Percentiles rank a stretch among this genome's conserved stretches.
These are phyloP conservation scores for Brienomyrus brachyistius DNA, from an alignment of 2,113 vertebrate genomes.

Conservation along the genomic window DNA sequence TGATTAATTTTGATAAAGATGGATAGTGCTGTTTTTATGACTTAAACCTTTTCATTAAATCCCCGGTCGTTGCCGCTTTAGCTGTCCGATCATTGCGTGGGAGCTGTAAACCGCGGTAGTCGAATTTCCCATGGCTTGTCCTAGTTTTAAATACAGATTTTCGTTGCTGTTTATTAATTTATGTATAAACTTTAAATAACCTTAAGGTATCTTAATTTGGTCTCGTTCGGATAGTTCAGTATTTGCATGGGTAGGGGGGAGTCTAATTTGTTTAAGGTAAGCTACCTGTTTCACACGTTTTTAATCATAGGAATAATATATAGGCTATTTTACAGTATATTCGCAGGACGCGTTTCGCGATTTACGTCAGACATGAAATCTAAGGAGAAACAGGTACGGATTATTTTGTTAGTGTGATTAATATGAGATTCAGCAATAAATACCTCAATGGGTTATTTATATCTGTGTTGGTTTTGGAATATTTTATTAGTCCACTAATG, in stretches of 20 bases:
- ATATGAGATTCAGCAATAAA: neutral
- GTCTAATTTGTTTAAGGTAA: neutral
- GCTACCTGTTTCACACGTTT: neutral
- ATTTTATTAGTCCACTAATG: neutral
- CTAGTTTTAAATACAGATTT: slow-evolving; percentile 3
- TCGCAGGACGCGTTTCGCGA: neutral
- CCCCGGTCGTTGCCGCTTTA: slow-evolving; percentile 28
- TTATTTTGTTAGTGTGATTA: neutral
- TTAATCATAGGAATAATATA: neutral
- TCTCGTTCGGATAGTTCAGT: neutral
- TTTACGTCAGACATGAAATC: neutral
- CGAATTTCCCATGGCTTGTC: slow-evolving; percentile 15
- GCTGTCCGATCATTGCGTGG: slow-evolving; percentile 36
- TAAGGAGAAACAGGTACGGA: neutral
- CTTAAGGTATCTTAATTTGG: neutral
- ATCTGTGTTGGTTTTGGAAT: neutral
- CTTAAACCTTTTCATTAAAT: slow-evolving; percentile 22
- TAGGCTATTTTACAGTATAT: neutral
- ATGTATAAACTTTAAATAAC: neutral
- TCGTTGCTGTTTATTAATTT: neutral
- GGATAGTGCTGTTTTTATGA: slow-evolving; percentile 28
- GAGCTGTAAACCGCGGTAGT: slow-evolving; percentile 25
- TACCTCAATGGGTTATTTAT: neutral
- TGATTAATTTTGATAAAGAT: slow-evolving; percentile 25
- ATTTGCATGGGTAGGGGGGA: neutral